These are phyloP conservation scores for Peromyscus attwateri DNA, from an alignment of 2,797 vertebrate genomes.

Conservation along the genomic window DNA sequence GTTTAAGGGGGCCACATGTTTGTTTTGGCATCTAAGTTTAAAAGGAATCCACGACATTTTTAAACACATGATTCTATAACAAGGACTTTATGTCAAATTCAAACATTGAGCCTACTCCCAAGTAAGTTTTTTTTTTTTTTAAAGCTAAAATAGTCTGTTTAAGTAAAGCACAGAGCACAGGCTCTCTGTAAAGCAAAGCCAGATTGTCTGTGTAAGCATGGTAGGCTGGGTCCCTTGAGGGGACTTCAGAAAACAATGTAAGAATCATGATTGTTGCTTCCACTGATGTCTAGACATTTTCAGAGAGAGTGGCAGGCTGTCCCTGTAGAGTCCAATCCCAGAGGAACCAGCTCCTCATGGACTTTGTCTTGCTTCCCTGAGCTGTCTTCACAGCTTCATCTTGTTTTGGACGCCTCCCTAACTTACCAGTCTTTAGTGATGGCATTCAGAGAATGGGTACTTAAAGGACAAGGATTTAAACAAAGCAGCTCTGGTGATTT, in stretches of 20 bases:
- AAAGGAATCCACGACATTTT: background rate
- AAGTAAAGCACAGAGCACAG: background rate
- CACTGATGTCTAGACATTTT: background rate
- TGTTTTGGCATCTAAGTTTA: background rate
- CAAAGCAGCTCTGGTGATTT: background rate
- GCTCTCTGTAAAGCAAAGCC: background rate
- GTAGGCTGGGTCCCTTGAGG: background rate
- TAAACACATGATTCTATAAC: background rate
- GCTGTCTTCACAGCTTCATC: background rate
- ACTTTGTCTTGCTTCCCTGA: conserved; percentile 8
- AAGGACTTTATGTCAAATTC: conserved; percentile 8
- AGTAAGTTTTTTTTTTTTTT: background rate
- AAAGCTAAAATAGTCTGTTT: background rate
- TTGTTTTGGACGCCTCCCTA: background rate
- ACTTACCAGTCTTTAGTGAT: background rate
- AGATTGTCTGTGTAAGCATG: background rate
- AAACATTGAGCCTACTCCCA: background rate
- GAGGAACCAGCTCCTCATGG: background rate
- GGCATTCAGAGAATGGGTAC: background rate
- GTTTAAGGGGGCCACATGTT: background rate
- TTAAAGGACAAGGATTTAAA: background rate
- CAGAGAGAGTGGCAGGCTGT: too few species aligned
- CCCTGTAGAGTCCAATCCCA: background rate
- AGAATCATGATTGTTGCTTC: background rate
- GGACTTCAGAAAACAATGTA: background rate